These are phyloP conservation scores for Oligia strigilis DNA, from an alignment of 2,888 invertebrate genomes.

Conservation along the genomic window DNA sequence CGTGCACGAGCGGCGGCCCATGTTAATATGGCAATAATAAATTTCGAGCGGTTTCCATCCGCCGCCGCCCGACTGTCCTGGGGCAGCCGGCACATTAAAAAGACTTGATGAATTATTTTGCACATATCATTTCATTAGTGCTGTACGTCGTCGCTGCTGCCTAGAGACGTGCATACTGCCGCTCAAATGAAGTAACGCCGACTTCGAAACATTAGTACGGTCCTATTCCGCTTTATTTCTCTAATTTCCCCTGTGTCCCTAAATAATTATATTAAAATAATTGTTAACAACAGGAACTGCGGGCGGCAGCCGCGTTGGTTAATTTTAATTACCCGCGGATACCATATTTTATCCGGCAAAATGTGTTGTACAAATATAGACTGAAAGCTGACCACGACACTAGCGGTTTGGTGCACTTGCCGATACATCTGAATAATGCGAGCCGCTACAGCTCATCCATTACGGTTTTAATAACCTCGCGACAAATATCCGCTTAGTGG, in stretches of 20 bases:
- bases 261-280: conserved; percentile 84
- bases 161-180: conserved; percentile 59
- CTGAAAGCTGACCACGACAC: conserved; percentile 75
- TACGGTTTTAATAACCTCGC: conserved; percentile 47
- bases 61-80: conserved; percentile 73
- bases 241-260: conserved; percentile 80
- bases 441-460: conserved; percentile 39
- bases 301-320: conserved; percentile 76
- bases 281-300: conserved; percentile 77
- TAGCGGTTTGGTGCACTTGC: conserved; percentile 45
- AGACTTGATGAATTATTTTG: conserved; percentile 80
- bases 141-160: conserved; percentile 54
- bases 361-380: conserved; percentile 78
- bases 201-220: conserved; percentile 67
- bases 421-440: conserved; percentile 68
- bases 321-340: conserved; percentile 85
- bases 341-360: conserved; percentile 82
- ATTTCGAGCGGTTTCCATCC: conserved; percentile 84
- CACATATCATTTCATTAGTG: conserved; percentile 75
- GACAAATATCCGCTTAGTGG: conserved; percentile 72
- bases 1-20: conserved; percentile 76
- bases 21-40: conserved; percentile 89
- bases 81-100: conserved; percentile 77
- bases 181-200: conserved; percentile 72
- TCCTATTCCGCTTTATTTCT: conserved; percentile 69